These are phyloP conservation scores for Catostomus latipinnis DNA, from an alignment of 2,797 vertebrate species.

Conservation along the genomic window DNA sequence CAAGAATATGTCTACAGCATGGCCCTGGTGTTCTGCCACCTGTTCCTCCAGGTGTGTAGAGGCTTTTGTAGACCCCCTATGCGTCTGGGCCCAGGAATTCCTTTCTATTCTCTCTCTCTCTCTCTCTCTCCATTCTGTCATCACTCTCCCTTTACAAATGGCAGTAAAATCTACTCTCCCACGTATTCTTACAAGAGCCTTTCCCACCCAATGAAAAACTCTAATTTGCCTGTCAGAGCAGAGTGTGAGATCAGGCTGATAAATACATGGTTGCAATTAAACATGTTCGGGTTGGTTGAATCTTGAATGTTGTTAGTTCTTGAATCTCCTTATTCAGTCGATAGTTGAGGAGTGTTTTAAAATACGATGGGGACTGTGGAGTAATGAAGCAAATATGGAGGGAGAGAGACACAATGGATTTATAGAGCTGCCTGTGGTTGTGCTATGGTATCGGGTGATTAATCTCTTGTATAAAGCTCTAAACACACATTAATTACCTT, in stretches of 20 bases:
- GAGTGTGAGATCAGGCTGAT: conserved; percentile 54
- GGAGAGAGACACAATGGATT: conserved; percentile 64
- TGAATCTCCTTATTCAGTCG: conserved; percentile 55
- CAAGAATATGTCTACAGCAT: not conserved
- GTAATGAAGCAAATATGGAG: conserved; percentile 35
- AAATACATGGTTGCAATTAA: conserved; percentile 71
- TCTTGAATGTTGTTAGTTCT: conserved; percentile 49
- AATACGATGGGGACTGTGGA: conserved; percentile 33
- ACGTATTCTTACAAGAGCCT: conserved; percentile 19
- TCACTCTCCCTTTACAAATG: not conserved
- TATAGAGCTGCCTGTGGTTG: conserved; percentile 69
- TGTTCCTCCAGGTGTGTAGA: conserved; percentile 57
- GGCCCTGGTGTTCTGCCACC: conserved; percentile 46
- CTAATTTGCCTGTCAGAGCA: conserved; percentile 71
- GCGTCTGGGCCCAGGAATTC: conserved; percentile 27
- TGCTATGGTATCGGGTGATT: conserved; percentile 66
- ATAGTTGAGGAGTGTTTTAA: conserved; percentile 49
- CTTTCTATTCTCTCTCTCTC: conserved; percentile 21
- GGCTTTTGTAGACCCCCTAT: not conserved
- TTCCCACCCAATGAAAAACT: conserved; percentile 51
- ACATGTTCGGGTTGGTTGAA: conserved; percentile 60
- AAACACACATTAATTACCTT: conserved; percentile 78
- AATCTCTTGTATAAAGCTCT: conserved; percentile 67
- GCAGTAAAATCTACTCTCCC: not conserved
- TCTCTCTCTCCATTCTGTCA: conserved; percentile 20